Conservation (phyloP, 1,140 invertebrate species). For the Pachypeltis micranthus region DNA sequence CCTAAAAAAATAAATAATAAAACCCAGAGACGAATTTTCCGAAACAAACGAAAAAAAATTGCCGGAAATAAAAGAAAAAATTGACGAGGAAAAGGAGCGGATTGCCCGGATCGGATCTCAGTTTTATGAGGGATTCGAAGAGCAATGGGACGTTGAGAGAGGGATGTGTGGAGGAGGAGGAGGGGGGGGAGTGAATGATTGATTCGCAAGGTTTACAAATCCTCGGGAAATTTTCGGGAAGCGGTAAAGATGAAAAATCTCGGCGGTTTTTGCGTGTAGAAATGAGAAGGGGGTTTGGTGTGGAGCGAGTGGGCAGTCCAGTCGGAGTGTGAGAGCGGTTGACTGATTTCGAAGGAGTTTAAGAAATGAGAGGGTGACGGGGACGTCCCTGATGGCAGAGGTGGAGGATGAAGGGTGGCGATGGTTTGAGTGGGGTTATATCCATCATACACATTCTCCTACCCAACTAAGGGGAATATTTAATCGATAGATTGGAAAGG, state of each 20-base stretch:
- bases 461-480: constrained; percentile 23
- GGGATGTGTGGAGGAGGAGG: background rate
- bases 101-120: no score
- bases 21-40: no score
- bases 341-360: constrained; percentile 24
- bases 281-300: background rate
- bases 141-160: background rate
- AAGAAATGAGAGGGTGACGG: constrained; percentile 26
- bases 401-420: constrained; percentile 28
- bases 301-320: background rate
- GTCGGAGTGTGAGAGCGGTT: background rate
- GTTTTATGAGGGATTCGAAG: no score
- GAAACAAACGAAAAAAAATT: no score
- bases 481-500: constrained; percentile 25
- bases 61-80: constrained; percentile 2
- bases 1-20: no score
- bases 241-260: constrained; percentile 20
- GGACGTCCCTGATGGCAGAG: constrained; percentile 23
- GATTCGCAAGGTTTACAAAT: constrained; percentile 10
- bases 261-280: constrained; percentile 15
- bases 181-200: constrained; percentile 3
- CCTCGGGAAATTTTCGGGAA: background rate
- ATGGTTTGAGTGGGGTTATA: constrained; percentile 21
- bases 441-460: constrained; percentile 21
- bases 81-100: background rate